Evolutionary conservation across 2,888 invertebrate genomes (phyloP).

Genomic region (Hermaeophaga mercurialis): DNA sequence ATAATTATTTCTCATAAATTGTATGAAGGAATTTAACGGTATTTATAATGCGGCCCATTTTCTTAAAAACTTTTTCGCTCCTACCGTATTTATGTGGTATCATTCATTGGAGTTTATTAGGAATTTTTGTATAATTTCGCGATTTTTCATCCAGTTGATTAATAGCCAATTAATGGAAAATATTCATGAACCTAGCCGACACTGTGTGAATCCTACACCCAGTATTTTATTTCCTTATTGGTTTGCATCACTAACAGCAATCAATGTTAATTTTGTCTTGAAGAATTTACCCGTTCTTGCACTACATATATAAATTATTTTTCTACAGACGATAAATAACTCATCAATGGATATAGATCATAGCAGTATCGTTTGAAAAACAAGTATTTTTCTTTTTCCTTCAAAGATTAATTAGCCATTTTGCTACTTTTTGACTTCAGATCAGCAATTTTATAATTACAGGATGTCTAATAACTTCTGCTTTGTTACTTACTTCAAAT

Average conservation of each 20-base stretch:
- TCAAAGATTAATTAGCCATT: neutral
- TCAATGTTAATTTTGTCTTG: constrained; percentile 20
- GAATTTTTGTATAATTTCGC: constrained; percentile 29
- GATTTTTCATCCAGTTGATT: constrained; percentile 27
- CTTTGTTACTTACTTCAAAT: neutral
- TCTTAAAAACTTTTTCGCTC: constrained; percentile 9
- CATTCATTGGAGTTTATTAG: constrained; percentile 15
- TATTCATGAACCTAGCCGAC: constrained; percentile 21
- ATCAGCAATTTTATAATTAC: neutral
- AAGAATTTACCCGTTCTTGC: constrained; percentile 14
- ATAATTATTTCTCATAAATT: constrained; percentile 7
- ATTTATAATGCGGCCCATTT: constrained; percentile 7
- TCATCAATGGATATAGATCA: constrained; percentile 12
- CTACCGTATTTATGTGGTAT: constrained; percentile 4
- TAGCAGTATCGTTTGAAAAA: constrained; percentile 4
- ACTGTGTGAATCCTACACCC: constrained; percentile 18
- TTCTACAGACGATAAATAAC: constrained; percentile 12
- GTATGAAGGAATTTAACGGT: constrained; percentile 7
- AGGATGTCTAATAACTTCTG: neutral
- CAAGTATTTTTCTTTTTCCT: constrained; percentile 3
- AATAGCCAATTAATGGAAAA: constrained; percentile 32
- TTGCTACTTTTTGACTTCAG: neutral
- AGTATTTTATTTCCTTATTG: constrained; percentile 23
- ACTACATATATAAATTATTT: constrained; percentile 16
- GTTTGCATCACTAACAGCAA: constrained; percentile 18